phyloP scores from a whole-genome alignment of 92 coral and sea anemone species.

The Meandrina meandrites region DNA sequence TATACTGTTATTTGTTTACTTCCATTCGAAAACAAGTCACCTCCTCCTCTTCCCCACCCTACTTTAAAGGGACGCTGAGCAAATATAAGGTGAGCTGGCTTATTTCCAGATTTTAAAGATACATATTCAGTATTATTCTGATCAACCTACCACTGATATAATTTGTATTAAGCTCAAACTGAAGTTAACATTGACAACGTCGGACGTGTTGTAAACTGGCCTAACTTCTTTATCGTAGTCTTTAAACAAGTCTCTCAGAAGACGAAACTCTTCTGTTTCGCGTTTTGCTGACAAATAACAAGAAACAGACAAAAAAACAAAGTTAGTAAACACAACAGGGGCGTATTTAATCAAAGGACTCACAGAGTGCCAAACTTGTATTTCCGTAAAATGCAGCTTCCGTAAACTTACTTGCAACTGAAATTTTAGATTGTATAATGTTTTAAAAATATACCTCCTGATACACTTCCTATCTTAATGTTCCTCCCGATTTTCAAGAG shows the following conservation, averaged over 20 bases:
- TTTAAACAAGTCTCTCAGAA: slow-evolving; percentile 63
- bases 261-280: slow-evolving; percentile 73
- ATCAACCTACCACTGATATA: slow-evolving; percentile 75
- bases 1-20: too few relatives aligned
- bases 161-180: slow-evolving; percentile 81
- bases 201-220: slow-evolving; percentile 73
- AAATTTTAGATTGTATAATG: not conserved
- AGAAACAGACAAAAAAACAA: not conserved
- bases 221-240: slow-evolving; percentile 86
- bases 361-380: not conserved
- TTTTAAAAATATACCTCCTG: not conserved
- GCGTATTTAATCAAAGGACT: not conserved
- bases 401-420: not conserved
- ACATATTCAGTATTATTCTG: not conserved
- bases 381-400: not conserved
- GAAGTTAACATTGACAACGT: slow-evolving; percentile 73
- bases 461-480: too few relatives aligned
- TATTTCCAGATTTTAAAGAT: too few relatives aligned
- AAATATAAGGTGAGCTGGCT: too few relatives aligned
- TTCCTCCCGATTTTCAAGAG: too few relatives aligned
- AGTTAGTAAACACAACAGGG: not conserved
- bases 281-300: not conserved
- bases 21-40: too few relatives aligned
- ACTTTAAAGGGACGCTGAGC: too few relatives aligned
- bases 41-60: too few relatives aligned